Conservation (phyloP, 37 sponge, comb jelly and placozoan species). For the Axinella damicornis region DNA sequence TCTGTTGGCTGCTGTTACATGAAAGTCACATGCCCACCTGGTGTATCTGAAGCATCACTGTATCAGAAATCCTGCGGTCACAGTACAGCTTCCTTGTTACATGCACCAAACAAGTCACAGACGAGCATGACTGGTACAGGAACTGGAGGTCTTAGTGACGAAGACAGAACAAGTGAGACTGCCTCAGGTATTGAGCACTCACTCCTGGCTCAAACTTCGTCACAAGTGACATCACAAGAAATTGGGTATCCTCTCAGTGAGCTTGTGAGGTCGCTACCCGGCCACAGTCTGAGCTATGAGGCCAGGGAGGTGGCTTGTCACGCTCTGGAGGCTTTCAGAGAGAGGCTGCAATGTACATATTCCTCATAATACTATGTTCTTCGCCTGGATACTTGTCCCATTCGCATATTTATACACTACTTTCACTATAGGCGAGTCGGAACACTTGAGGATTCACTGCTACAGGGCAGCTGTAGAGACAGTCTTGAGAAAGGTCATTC, state of each 20-base stretch:
- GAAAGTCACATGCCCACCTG: constrained; percentile 55
- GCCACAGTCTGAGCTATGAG: constrained; percentile 64
- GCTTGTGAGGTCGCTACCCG: constrained; percentile 7
- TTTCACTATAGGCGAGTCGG: background rate
- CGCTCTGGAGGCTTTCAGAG: constrained; percentile 61
- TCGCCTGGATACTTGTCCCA: background rate
- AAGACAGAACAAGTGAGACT: background rate
- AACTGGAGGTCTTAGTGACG: too few relatives aligned
- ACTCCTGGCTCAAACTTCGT: too few relatives aligned
- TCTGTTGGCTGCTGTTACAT: constrained; percentile 91
- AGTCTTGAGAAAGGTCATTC: constrained; percentile 63
- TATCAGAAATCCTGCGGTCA: too few relatives aligned
- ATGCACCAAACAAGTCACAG: background rate
- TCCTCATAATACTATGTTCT: background rate
- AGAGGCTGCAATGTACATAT: constrained; percentile 17
- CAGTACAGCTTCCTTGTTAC: too few relatives aligned
- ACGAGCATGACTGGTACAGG: too few relatives aligned
- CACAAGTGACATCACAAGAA: too few relatives aligned
- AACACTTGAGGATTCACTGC: constrained; percentile 73
- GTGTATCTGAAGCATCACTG: too few relatives aligned
- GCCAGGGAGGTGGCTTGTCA: constrained; percentile 84
- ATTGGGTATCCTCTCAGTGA: constrained; percentile 73
- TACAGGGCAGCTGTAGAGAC: constrained; percentile 74
- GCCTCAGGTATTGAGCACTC: too few relatives aligned
- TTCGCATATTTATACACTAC: background rate